Evolutionary conservation across 2,797 vertebrate species (phyloP).

Genomic region (Tenualosa thibaudeaui): DNA sequence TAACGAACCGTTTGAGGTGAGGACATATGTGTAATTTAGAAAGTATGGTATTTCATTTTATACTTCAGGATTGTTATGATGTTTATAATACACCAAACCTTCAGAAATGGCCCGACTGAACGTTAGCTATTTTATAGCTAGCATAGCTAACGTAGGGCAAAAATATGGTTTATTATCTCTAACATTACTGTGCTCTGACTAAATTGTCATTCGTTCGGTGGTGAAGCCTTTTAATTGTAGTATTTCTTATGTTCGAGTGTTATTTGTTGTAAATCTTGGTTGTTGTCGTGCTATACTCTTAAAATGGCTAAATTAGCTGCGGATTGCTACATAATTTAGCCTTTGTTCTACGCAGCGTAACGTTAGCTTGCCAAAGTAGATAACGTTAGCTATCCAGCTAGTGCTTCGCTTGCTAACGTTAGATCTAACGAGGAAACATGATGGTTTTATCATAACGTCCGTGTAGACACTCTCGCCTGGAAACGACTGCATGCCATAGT

Average conservation of each 20-base stretch:
- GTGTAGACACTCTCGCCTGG: too few relatives aligned
- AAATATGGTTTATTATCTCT: not conserved
- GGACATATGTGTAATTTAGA: slow-evolving; percentile 35
- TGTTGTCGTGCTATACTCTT: not conserved
- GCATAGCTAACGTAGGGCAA: not conserved
- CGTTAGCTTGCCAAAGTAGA: not conserved
- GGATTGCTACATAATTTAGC: not conserved
- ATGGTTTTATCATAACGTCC: too few relatives aligned
- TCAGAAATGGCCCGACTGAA: not conserved
- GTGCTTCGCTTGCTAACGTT: too few relatives aligned
- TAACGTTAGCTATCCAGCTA: too few relatives aligned
- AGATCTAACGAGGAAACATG: too few relatives aligned
- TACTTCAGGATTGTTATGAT: not conserved
- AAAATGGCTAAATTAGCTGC: not conserved
- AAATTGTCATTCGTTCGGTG: not conserved
- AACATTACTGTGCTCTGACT: not conserved
- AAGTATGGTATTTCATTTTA: not conserved
- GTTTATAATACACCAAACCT: not conserved
- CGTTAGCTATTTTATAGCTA: not conserved
- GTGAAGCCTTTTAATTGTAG: not conserved
- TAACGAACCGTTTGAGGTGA: slow-evolving; percentile 34
- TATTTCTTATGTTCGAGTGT: not conserved
- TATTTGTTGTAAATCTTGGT: too few relatives aligned
- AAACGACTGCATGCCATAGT: too few relatives aligned
- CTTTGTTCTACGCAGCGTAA: not conserved